phyloP scores from a whole-genome alignment of 2,797 vertebrate species.

The Allobates femoralis region DNA sequence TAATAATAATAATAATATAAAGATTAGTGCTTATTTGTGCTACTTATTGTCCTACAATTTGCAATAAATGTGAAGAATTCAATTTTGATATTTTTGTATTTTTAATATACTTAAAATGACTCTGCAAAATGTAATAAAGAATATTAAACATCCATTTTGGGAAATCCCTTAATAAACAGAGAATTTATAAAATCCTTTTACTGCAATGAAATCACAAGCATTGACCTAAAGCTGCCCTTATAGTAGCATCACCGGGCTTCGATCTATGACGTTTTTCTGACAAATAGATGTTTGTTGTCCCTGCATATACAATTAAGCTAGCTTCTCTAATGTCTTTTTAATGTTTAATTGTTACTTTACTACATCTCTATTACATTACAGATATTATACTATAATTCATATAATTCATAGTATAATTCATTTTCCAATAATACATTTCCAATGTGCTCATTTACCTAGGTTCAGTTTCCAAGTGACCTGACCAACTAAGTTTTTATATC shows the following conservation, averaged over 20 bases:
- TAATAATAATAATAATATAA: too few species aligned
- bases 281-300: neutral
- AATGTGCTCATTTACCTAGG: neutral
- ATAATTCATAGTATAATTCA: neutral
- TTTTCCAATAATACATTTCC: slow-evolving; percentile 5
- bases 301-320: neutral
- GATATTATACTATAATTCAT: neutral
- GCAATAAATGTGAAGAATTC: too few species aligned
- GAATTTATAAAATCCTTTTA: too few species aligned
- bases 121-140: too few species aligned
- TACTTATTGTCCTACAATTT: too few species aligned
- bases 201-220: neutral
- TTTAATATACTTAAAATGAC: too few species aligned
- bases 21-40: too few species aligned
- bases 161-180: too few species aligned
- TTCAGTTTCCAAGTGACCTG: neutral
- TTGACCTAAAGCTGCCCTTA: neutral
- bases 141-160: too few species aligned
- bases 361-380: neutral
- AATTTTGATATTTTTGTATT: too few species aligned
- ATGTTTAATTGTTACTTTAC: slow-evolving; percentile 3
- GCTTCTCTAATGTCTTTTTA: slow-evolving; percentile 1
- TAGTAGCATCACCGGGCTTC: neutral
- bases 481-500: neutral
- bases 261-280: neutral